A percentile compares a stretch with the other conserved stretches of the same genome.
These are phyloP conservation scores for Gobio occitaniae DNA, from an alignment of 2,797 vertebrate species.

Conservation along the genomic window DNA sequence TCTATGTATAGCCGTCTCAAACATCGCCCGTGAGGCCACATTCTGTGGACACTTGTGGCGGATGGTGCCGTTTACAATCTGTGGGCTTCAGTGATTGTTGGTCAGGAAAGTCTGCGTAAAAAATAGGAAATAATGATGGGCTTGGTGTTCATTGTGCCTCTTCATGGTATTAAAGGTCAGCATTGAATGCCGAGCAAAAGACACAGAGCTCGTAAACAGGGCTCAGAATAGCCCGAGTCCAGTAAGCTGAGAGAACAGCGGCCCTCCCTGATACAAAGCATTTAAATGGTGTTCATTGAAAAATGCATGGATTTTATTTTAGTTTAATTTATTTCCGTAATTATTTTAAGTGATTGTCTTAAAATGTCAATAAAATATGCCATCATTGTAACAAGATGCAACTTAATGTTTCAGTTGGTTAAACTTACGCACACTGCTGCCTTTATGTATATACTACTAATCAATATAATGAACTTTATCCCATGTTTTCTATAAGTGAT, in stretches of 20 bases:
- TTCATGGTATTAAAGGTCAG: constrained; percentile 65
- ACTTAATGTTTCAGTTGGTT: neutral
- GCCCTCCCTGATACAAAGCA: constrained; percentile 16
- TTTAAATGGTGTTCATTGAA: neutral
- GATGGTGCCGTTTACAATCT: constrained; percentile 61
- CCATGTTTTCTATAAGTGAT: neutral
- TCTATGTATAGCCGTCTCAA: constrained; percentile 62
- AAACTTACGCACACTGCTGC: neutral
- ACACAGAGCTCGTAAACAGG: constrained; percentile 44
- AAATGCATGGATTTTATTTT: neutral
- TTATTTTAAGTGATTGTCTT: neutral
- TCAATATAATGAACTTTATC: neutral
- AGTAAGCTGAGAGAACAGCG: constrained; percentile 47
- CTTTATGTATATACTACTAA: neutral
- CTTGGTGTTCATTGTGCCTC: constrained; percentile 63
- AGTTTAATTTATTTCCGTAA: neutral
- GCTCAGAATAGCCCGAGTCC: constrained; percentile 49
- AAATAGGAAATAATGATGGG: constrained; percentile 69
- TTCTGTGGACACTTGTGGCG: constrained; percentile 61
- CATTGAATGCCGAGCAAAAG: constrained; percentile 48
- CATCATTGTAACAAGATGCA: neutral
- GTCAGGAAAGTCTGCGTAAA: constrained; percentile 60
- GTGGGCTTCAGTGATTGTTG: constrained; percentile 63
- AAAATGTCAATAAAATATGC: neutral
- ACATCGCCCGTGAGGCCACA: constrained; percentile 57